Base-by-base conservation (phyloP, 2,888 invertebrate genomes). In the Thymelicus sylvestris region DNA sequence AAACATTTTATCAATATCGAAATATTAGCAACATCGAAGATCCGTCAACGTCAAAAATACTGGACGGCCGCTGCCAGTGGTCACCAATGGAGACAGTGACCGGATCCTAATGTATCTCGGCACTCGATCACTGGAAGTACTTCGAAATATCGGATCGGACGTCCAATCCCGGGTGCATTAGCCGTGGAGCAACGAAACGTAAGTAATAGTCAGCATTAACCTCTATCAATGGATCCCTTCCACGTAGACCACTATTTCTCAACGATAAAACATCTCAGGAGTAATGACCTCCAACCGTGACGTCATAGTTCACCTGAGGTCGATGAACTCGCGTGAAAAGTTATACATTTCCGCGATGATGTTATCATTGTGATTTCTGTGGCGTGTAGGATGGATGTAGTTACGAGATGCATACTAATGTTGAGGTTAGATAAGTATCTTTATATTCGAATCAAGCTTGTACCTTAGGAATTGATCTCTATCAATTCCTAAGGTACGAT, bases 81-180 rank as follows among this genome's bases (percentile, higher is more conserved):
- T 24, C 10, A 12, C 31, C 57, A 57, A 57, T 57, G 57, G 57
- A 57, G 2, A 57, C 57, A 13, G n/a, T 24, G 10, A 38, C 48
- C 4, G 55, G 62, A 48, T 60, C 41, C 65, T 70, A 65, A 65
- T 65, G 64, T 59, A 65, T 70, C 64, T 50, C 24, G 19, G 59
- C 50, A 60, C 57, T 70, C 69, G 69, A 70, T 70, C 69, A 70
- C 59, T 59, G 59, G n/a, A 64, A 69, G 69, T 69, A 64, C 69
- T 39, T 60, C 64, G 69, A 70, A 70, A 70, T 70, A 70, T 70
- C 69, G 65, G 64, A 70, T 50, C 69, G 64, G 69, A 70, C 69
- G 69, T 70, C 69, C 69, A 70, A 70, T 70, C 64, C 64, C 64
- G 65, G 44, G 64, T 69, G 69, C 69, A 70, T 70, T 70, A 70